These are phyloP conservation scores for Premnoplex brunnescens DNA, from an alignment of 2,797 vertebrate species.

Conservation along the genomic window DNA sequence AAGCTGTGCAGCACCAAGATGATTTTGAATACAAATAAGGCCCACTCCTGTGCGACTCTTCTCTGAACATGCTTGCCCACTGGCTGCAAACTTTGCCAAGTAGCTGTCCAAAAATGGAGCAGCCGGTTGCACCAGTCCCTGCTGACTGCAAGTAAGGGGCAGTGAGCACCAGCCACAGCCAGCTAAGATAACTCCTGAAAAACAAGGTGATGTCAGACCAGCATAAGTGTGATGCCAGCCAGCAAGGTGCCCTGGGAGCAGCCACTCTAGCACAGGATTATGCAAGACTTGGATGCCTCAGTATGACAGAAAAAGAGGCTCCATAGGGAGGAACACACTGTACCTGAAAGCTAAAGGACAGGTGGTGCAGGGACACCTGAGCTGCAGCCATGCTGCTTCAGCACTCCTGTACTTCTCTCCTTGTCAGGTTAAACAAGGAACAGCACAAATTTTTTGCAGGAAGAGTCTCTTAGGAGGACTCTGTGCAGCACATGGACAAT, in stretches of 20 bases:
- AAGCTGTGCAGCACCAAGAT: background rate
- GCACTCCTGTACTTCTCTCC: background rate
- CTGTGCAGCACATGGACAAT: background rate
- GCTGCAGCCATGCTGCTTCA: background rate
- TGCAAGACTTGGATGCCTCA: background rate
- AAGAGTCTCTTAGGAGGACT: background rate
- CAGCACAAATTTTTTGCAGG: background rate
- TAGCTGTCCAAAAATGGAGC: background rate
- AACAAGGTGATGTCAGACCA: slow-evolving; percentile 24
- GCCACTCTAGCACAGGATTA: background rate
- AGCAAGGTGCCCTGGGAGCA: background rate
- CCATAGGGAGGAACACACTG: background rate
- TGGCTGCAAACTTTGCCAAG: background rate
- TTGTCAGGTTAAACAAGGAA: background rate
- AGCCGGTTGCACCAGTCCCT: background rate
- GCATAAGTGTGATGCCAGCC: background rate
- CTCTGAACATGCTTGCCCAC: background rate
- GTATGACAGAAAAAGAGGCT: background rate
- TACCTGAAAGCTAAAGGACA: background rate
- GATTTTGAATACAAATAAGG: background rate
- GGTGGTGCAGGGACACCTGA: background rate
- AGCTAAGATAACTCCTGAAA: background rate
- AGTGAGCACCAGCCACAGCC: background rate
- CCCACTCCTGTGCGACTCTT: background rate
- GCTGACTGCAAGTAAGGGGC: background rate